Percentiles rank a stretch among this genome's conserved stretches.
Evolutionary conservation across 2,113 vertebrate genomes (phyloP).

Genomic region (Potamarius usumacintae): DNA sequence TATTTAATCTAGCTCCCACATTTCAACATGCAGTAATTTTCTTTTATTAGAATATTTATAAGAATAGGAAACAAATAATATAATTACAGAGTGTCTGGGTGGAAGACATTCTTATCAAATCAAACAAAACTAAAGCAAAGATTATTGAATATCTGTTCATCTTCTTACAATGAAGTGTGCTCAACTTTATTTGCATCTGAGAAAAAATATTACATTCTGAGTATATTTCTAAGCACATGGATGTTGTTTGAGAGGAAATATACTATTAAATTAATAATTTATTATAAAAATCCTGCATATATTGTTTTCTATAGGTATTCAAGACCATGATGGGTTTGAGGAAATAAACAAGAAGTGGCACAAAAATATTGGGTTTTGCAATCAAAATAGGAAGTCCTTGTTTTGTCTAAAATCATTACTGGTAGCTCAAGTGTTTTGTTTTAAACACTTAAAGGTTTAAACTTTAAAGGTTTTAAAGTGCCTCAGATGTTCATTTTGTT

Average conservation of each 20-base stretch:
- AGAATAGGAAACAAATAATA: neutral
- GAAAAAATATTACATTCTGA: neutral
- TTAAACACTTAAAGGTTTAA: too few species aligned
- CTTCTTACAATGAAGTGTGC: neutral
- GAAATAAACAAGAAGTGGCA: conserved; percentile 5
- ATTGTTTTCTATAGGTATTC: neutral
- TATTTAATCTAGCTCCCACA: neutral
- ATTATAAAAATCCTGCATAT: neutral
- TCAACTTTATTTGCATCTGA: neutral
- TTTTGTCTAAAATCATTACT: neutral
- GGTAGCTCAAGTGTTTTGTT: neutral
- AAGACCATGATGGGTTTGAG: neutral
- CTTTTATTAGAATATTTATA: neutral
- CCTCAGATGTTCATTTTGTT: neutral
- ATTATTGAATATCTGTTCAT: neutral
- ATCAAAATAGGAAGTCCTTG: conserved; percentile 10
- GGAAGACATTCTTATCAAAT: neutral
- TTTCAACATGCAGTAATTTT: neutral
- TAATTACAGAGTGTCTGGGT: neutral
- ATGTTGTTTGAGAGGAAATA: neutral
- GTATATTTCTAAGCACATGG: neutral
- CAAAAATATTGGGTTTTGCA: neutral
- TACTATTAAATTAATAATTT: neutral
- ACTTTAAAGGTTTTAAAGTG: neutral
- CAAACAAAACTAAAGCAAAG: neutral